A percentile compares a stretch with the other conserved stretches of the same genome.
Evolutionary conservation across 2,113 vertebrate species (phyloP).

Genomic region (Psittacula cyanocephala): DNA sequence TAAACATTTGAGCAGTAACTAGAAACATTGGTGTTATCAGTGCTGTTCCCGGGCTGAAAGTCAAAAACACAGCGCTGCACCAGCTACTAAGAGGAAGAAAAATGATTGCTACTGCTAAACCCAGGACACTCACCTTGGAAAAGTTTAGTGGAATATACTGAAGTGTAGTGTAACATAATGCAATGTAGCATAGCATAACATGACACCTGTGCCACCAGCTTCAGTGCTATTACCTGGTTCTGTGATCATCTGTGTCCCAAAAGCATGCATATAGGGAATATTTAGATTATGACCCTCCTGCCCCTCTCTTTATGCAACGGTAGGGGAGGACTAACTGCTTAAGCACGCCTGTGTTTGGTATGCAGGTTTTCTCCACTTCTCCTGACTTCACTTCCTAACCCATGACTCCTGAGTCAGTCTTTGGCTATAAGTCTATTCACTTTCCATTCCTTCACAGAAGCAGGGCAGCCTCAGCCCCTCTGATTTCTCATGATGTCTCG

Average conservation of each 20-base stretch:
- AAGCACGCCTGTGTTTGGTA: neutral
- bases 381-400: neutral
- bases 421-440: neutral
- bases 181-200: neutral
- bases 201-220: neutral
- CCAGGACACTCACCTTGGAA: too few relatives aligned
- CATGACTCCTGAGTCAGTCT: neutral
- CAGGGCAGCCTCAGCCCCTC: neutral
- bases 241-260: neutral
- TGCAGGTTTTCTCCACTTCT: neutral
- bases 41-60: too few relatives aligned
- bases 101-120: too few relatives aligned
- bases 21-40: too few relatives aligned
- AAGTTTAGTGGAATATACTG: neutral
- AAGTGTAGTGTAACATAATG: neutral
- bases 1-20: too few relatives aligned
- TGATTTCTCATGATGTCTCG: neutral
- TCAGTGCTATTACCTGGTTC: neutral
- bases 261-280: neutral
- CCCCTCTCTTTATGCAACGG: neutral
- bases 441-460: neutral
- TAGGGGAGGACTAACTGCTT: neutral
- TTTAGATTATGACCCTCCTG: neutral
- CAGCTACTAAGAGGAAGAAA: too few relatives aligned
- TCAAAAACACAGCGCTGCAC: too few relatives aligned